Base-by-base conservation (phyloP, 2,888 invertebrate genomes). In the Dusona sp. region DNA sequence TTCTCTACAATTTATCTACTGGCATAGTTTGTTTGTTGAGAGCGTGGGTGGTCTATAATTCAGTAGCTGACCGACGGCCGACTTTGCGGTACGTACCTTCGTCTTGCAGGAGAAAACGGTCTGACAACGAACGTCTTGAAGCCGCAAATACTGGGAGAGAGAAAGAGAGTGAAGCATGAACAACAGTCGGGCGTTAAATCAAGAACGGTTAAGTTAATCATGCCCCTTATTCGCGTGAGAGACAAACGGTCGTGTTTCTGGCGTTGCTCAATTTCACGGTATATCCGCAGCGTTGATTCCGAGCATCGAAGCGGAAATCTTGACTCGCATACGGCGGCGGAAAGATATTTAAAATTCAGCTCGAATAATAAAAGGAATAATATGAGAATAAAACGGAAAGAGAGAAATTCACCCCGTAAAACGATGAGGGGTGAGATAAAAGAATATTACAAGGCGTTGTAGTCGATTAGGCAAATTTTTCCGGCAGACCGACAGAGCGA, bases 1-100 rank as follows among this genome's bases (percentile, higher is more conserved):
- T 48, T 38, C 16, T 2, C 25, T 19, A 13, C 38, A n/a, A 22
- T 25, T 25, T 72, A 61, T 77, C 45, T 33, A 33, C 33, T 7
- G n/a, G 16, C 22, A 11, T 8, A 22, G 33, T 64, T 33, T 45
- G 45, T 19, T 42, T 36, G 54, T 29, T 54, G 16, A 19, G n/a
- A 29, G 42, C 51, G 57, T 45, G 54, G 25, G 54, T 25, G 45
- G 57, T 51, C 79, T 72, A 45, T 87, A 84, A 87, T 48, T 84
- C 87, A 84, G 57, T 57, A 65, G 79, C 80, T 68, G 70, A 84
- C 87, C 87, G 87, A 67, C 82, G 87, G 84, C 72, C 87, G 87
- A 82, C 79, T 74, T 87, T 87, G 87, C 84, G 87, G 92, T 92
- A 90, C 91, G 89, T 90, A 93, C 92, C 93, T 93, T 92, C 93